Evolutionary conservation across 2,888 invertebrate species (phyloP).

Genomic region (Pyrrhosoma nymphula): DNA sequence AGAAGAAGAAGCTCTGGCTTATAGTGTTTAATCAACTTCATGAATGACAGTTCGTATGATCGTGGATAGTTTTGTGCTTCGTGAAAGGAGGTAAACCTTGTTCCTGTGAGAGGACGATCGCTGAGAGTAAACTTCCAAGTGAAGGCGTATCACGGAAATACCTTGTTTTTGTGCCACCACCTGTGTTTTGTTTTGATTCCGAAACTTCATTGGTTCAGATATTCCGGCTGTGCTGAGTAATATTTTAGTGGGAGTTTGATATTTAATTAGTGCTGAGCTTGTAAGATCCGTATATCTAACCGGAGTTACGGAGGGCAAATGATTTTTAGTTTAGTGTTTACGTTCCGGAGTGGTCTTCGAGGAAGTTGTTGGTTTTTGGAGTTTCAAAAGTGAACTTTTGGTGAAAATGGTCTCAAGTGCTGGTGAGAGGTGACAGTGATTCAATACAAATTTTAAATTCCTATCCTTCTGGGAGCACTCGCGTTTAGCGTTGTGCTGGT

Average conservation of each 20-base stretch:
- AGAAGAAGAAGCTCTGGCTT: not conserved
- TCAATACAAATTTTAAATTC: not conserved
- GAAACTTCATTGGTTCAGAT: not conserved
- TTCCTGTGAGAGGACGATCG: not conserved
- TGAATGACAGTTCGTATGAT: not conserved
- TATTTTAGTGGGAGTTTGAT: not conserved
- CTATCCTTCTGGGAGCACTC: not conserved
- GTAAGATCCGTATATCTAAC: not conserved
- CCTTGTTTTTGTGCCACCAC: not conserved
- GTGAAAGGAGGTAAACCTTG: not conserved
- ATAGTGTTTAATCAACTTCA: not conserved
- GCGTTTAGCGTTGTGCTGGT: not conserved
- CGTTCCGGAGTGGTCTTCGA: not conserved
- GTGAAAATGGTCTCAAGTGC: constrained; percentile 21
- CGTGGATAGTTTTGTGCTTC: not conserved
- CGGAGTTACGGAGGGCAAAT: not conserved
- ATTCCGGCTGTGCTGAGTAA: not conserved
- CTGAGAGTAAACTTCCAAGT: not conserved
- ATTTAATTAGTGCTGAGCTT: not conserved
- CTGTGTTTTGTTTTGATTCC: not conserved
- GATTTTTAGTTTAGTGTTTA: not conserved
- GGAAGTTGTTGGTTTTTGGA: not conserved
- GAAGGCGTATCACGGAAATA: not conserved
- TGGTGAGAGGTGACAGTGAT: constrained; percentile 46
- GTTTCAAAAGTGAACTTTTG: not conserved